Evolutionary conservation across 2,888 invertebrate species (phyloP), one percentile per base, ranked within the genome.

Genomic region (Trachelus tabidus): DNA sequence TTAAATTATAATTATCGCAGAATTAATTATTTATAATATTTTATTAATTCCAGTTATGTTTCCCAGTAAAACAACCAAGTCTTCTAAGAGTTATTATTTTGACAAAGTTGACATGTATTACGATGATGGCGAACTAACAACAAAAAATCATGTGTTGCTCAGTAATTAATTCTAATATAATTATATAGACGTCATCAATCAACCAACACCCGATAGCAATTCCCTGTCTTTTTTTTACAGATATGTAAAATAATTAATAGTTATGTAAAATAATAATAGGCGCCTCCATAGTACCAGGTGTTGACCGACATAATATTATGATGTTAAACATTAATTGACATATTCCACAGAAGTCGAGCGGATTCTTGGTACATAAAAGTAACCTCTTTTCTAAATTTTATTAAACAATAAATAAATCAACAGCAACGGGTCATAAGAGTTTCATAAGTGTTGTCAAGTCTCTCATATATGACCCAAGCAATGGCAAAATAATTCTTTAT

Each of bases 401-500:
- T 1, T 56, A 23, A 56, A 23, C 23, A 23, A 6, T 15, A 40
- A 40, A 40, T 2, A 2, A 23, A 23, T 56, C 1, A 23, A 9
- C 56, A 56, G 56, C 56, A 23, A 56, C 9, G 9, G 9, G 23
- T 23, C 56, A 23, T 23, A 23, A 6, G 56, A 56, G 56, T 56
- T 56, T 56, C 56, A 56, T 56, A 56, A 56, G 73, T 73, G 69
- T 69, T 78, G 75, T 78, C 68, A 78, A 75, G 75, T 12, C 4
- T 69, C 69, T 37, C 73, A 56, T 56, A 40, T 31, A 35, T n/a
- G 75, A 56, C 71, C 56, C 73, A 74, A 78, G 77, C 77, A 80
- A 81, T 68, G 81, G 78, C 79, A 79, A 81, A 86, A 85, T 80
- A 80, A 85, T 85, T 83, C 84, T 84, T 84, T 84, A 86, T 85